These are phyloP conservation scores for Pongo pygmaeus DNA, from an alignment of 2,113 vertebrate species.

Conservation along the genomic window DNA sequence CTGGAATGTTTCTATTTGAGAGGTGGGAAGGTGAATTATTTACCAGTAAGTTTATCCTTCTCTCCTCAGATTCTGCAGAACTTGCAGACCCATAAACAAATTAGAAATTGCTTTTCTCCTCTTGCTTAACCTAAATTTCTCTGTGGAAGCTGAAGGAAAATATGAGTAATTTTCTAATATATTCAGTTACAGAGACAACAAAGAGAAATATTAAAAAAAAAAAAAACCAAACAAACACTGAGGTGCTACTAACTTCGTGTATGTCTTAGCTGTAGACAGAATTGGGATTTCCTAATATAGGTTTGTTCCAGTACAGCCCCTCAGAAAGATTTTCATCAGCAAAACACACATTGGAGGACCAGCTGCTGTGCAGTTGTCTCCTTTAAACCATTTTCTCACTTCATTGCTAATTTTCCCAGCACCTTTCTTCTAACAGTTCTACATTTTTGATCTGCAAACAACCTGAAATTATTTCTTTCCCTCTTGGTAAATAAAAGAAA, in stretches of 20 bases:
- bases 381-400: neutral
- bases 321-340: neutral
- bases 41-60: neutral
- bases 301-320: neutral
- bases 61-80: neutral
- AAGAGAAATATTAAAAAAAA: neutral
- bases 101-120: neutral
- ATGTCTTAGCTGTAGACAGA: neutral
- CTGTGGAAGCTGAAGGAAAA: neutral
- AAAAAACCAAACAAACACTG: accelerated
- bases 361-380: neutral
- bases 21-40: neutral
- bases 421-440: neutral
- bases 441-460: neutral
- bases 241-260: neutral
- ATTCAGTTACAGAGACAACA: neutral
- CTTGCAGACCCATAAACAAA: neutral
- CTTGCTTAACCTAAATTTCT: neutral
- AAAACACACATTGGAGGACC: neutral
- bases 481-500: neutral
- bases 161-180: neutral
- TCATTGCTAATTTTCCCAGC: neutral
- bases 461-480: neutral
- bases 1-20: neutral
- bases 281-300: neutral